A percentile compares a stretch with the other conserved stretches of the same genome.
phyloP scores from a whole-genome alignment of 2,888 invertebrate species.

The Microplitis deprimator region DNA sequence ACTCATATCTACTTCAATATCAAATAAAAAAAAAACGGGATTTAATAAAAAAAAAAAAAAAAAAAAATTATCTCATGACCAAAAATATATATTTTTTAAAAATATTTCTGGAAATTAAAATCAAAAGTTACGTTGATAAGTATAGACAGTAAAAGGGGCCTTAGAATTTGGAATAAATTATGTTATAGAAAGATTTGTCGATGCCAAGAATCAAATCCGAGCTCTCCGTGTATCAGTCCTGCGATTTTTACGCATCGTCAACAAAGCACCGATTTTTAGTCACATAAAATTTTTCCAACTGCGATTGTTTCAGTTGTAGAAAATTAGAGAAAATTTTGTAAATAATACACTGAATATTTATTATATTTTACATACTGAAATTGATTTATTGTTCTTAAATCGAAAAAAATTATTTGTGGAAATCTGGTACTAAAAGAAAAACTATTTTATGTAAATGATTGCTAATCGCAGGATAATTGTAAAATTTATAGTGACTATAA shows the following conservation, averaged over 20 bases:
- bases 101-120: constrained; percentile 12
- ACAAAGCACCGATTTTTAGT: no score
- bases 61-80: neutral
- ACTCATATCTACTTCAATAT: constrained; percentile 60
- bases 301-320: constrained; percentile 37
- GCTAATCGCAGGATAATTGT: neutral
- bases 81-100: neutral
- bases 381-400: constrained; percentile 32
- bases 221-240: no score
- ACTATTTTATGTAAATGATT: neutral
- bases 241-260: no score
- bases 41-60: neutral
- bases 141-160: constrained; percentile 23
- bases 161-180: constrained; percentile 19
- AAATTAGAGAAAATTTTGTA: constrained; percentile 4
- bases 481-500: no score
- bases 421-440: neutral
- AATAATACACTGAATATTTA: constrained; percentile 15
- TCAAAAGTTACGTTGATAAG: neutral
- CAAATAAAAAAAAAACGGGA: constrained; percentile 53
- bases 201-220: no score
- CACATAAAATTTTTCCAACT: neutral
- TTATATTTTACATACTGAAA: constrained; percentile 43
- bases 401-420: neutral
- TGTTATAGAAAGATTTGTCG: neutral